Base-by-base conservation (phyloP, 1,140 invertebrate species). In the Batillaria attramentaria region DNA sequence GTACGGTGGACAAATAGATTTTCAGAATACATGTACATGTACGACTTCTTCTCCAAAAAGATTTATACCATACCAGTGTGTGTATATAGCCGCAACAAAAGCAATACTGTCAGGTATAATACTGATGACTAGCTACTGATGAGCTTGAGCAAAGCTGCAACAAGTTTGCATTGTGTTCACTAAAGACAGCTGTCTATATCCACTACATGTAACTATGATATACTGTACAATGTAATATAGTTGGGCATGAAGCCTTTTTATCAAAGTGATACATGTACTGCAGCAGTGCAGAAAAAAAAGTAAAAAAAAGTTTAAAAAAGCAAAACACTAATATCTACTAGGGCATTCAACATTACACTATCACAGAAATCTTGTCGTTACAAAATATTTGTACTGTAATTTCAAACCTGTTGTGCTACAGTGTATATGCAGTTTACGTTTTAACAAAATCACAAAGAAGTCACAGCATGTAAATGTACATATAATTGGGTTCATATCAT, bases 91-190 rank as follows among this genome's bases (percentile, higher is more conserved):
- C 10, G 46, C 46, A 13, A 50, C 46, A 13, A 24, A 50, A 13
- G 10, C 10, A 60, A 60, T 60, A 60, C 57, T 60, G 57, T 60
- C 57, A n/a, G 57, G 57, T n/a, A 60, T 60, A 60, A 60, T 60
- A 60, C 57, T 60, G 57, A 60, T 60, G 57, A 60, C 57, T 13
- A 60, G 57, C 57, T 60, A 60, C 57, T n/a, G n/a, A n/a, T n/a
- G n/a, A 60, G 8, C 57, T 50, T 50, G 46, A 50, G 46, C 46
- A 50, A 50, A n/a, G n/a, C n/a, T n/a, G n/a, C n/a, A n/a, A n/a
- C n/a, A n/a, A n/a, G n/a, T n/a, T n/a, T n/a, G n/a, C n/a, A n/a
- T n/a, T n/a, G n/a, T n/a, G n/a, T n/a, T n/a, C n/a, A n/a, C n/a
- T n/a, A n/a, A n/a, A n/a, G n/a, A n/a, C n/a, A n/a, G n/a, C n/a